Percentiles rank a stretch among this genome's conserved stretches.
Evolutionary conservation across 2,888 invertebrate genomes (phyloP).

Genomic region (Cancer borealis): DNA sequence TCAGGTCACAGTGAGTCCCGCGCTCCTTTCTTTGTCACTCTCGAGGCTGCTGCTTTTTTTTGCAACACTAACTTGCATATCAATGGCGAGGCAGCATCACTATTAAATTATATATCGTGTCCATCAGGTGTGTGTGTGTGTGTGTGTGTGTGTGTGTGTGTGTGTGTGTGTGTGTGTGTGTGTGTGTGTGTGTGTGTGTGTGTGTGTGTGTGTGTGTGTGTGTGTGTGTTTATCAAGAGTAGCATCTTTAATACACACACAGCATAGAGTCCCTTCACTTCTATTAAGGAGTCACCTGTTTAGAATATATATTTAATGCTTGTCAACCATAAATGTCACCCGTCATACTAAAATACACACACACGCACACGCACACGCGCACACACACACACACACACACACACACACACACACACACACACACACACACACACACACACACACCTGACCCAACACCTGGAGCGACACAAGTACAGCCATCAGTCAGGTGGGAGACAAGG

Average conservation of each 20-base stretch:
- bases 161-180: neutral
- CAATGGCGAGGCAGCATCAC: slow-evolving; percentile 13
- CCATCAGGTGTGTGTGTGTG: slow-evolving; percentile 26
- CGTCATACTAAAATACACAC: slow-evolving; percentile 28
- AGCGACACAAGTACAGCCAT: slow-evolving; percentile 40
- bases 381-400: slow-evolving; percentile 40
- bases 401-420: slow-evolving; percentile 56
- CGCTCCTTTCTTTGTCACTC: neutral
- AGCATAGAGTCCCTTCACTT: neutral
- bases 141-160: neutral
- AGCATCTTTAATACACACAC: neutral
- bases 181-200: slow-evolving; percentile 8
- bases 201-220: slow-evolving; percentile 32
- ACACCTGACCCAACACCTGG: slow-evolving; percentile 11
- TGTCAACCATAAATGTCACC: neutral
- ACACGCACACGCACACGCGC: slow-evolving; percentile 52
- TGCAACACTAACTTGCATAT: slow-evolving; percentile 27
- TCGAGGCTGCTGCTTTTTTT: neutral
- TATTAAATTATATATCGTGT: slow-evolving; percentile 14
- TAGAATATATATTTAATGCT: neutral
- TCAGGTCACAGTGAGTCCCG: slow-evolving; percentile 26
- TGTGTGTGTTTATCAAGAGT: neutral
- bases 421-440: slow-evolving; percentile 56
- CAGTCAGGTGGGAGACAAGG: slow-evolving; percentile 28
- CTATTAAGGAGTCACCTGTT: neutral